Evolutionary conservation across 2,888 invertebrate species (phyloP).

Genomic region (Himalopsyche japonica): DNA sequence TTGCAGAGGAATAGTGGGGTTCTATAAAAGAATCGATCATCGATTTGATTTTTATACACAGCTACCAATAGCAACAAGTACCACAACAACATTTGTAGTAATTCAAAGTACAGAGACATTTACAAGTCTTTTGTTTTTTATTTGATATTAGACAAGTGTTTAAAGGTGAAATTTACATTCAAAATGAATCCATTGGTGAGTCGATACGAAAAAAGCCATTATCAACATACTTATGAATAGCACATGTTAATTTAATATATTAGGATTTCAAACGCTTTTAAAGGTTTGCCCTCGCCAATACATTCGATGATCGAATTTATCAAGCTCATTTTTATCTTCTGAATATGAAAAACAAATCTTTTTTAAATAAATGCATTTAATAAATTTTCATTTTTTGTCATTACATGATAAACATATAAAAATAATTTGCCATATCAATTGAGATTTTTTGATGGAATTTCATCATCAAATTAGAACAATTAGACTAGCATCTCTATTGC

Average conservation of each 20-base stretch:
- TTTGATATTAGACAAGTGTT: neutral
- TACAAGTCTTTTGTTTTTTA: neutral
- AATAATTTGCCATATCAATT: no score
- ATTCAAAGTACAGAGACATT: neutral
- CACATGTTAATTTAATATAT: neutral
- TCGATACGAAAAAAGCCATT: neutral
- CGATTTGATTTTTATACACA: neutral
- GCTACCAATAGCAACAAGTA: neutral
- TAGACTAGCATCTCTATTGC: no score
- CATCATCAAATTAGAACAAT: no score
- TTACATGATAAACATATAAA: no score
- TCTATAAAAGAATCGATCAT: slow-evolving; percentile 27
- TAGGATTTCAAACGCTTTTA: no score
- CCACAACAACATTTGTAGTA: neutral
- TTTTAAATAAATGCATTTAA: no score
- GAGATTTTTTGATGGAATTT: no score
- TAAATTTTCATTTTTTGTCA: no score
- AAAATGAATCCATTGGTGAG: slow-evolving; percentile 33
- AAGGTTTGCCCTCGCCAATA: no score
- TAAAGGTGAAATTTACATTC: neutral
- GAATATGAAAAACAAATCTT: no score
- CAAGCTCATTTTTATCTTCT: no score
- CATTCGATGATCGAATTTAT: no score
- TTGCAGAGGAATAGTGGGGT: slow-evolving; percentile 23
- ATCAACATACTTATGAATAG: neutral